Evolutionary conservation across 2,888 invertebrate genomes (phyloP), one percentile per base, ranked within the genome.

Genomic region (Rhimphoctona megacephalus): DNA sequence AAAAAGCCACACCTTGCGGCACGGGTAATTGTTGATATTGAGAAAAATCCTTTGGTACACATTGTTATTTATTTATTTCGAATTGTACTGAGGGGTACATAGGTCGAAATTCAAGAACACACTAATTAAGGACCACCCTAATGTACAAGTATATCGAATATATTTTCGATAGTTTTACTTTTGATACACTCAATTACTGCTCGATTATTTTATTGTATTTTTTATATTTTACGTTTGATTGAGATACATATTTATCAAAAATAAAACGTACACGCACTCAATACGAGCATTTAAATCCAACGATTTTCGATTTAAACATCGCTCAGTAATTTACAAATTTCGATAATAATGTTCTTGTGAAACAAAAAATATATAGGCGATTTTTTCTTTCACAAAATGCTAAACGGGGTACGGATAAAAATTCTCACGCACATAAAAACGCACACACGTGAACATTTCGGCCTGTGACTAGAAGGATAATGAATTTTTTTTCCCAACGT

Each of bases 401-500:
- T 49, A n/a, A 69, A 82, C 49, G 69, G 30, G 66, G 52, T 49
- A 64, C 74, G 67, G 76, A 83, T 70, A 61, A 82, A 77, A 84
- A 79, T 30, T 22, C 30, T 25, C 39, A n/a, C 78, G 25, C 67
- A 69, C 22, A 36, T 33, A 61, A 14, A 36, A 49, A n/a, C n/a
- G n/a, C 43, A 66, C 39, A 69, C 61, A 11, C 64, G 61, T 69
- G 30, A 54, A 79, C 74, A 64, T 73, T 43, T 76, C 81, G 83
- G 72, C 79, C 76, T 80, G 82, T 86, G 88, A 88, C 88, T 88
- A 88, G 88, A 88, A 88, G 77, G 72, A 79, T 85, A 70, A 81
- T 79, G 54, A 79, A 67, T 78, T 73, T 25, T 66, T 66, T 25
- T 81, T 61, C 78, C 74, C 69, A 57, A 76, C 81, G 69, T 76